Conservation (phyloP, 2,797 vertebrate genomes). For the Mycteria americana region DNA sequence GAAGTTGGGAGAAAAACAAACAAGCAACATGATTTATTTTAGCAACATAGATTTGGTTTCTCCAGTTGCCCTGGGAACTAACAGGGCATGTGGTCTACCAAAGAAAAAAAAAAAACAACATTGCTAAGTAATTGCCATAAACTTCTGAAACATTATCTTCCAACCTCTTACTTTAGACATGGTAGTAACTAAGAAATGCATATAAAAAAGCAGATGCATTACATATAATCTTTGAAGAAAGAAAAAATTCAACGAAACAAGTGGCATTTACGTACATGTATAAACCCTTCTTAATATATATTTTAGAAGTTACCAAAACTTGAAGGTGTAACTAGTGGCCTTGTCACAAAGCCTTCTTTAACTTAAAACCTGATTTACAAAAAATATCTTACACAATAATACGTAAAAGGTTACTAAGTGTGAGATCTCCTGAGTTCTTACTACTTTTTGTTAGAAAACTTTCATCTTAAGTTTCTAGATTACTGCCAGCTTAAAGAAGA, state of each 20-base stretch:
- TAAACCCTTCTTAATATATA: not conserved
- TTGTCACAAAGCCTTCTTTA: not conserved
- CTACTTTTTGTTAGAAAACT: not conserved
- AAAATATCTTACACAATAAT: not conserved
- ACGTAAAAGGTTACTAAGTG: not conserved
- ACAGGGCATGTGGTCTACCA: not conserved
- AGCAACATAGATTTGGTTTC: not conserved
- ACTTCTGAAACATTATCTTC: not conserved
- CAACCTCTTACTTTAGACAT: not conserved
- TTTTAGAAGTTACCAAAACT: not conserved
- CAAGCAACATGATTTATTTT: not conserved
- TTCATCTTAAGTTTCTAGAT: not conserved
- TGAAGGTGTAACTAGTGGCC: not conserved
- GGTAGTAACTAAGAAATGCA: not conserved
- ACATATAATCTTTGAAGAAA: not conserved
- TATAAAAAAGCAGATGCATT: not conserved
- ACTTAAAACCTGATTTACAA: not conserved
- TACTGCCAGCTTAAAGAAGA: not conserved
- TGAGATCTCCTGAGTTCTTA: not conserved
- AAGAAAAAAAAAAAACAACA: not conserved
- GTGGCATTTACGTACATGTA: not conserved
- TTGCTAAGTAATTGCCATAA: not conserved
- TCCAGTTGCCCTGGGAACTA: conserved; percentile 7
- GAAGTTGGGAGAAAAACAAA: not conserved
- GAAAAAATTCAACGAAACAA: not conserved